phyloP scores from a whole-genome alignment of 2,888 invertebrate species.

The Argynnis bischoffii region DNA sequence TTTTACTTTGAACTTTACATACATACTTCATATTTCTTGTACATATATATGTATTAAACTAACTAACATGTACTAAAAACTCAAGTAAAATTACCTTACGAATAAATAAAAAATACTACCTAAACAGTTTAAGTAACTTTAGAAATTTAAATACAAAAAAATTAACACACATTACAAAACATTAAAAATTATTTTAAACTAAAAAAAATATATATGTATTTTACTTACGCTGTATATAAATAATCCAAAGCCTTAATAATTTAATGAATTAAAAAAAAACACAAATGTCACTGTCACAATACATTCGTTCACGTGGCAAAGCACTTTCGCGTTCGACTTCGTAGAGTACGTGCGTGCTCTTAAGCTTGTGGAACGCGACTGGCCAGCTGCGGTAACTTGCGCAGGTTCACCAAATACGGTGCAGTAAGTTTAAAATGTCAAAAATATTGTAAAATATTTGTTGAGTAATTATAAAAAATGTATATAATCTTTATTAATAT shows the following conservation, averaged over 20 bases:
- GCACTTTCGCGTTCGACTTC: conserved; percentile 4
- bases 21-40: too few relatives aligned
- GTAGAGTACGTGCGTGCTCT: conserved; percentile 18
- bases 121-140: too few relatives aligned
- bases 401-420: conserved; percentile 29
- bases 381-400: conserved; percentile 30
- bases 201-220: background rate
- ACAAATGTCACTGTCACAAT: conserved; percentile 33
- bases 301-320: conserved; percentile 30
- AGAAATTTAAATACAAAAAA: too few relatives aligned
- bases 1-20: too few relatives aligned
- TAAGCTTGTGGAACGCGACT: conserved; percentile 19
- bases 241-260: conserved; percentile 5
- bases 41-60: too few relatives aligned
- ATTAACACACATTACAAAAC: too few relatives aligned
- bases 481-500: too few relatives aligned
- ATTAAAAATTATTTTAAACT: background rate
- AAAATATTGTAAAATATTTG: background rate
- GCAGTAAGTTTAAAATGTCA: conserved; percentile 12
- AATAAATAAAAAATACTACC: too few relatives aligned
- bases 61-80: too few relatives aligned
- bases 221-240: conserved; percentile 7
- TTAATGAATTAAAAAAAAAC: conserved; percentile 16
- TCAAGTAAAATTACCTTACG: too few relatives aligned
- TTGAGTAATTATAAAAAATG: too few relatives aligned